Evolutionary conservation across 2,113 vertebrate genomes (phyloP).

Genomic region (Psammodynastes pulverulentus): DNA sequence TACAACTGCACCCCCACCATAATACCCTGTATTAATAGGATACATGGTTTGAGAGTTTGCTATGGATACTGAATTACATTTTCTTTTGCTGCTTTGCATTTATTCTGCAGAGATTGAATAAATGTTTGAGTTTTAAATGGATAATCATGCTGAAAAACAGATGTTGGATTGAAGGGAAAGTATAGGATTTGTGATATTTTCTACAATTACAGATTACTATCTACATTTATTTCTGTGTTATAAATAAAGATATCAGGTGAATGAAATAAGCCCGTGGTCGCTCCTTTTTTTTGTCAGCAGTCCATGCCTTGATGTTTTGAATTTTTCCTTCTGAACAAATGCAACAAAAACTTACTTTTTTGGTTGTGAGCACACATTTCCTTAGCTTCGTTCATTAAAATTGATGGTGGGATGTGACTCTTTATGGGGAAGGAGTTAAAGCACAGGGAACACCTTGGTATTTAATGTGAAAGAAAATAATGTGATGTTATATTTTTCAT

Average conservation of each 20-base stretch:
- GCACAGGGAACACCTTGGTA: background rate
- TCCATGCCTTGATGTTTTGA: background rate
- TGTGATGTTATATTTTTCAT: background rate
- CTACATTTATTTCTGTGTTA: background rate
- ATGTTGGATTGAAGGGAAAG: background rate
- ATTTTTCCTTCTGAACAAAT: background rate
- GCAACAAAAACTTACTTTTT: background rate
- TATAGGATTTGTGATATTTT: background rate
- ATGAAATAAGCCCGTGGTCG: background rate
- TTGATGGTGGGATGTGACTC: background rate
- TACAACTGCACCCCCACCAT: background rate
- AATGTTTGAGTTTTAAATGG: background rate
- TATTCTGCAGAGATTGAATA: background rate
- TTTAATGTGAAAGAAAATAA: background rate
- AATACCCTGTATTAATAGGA: background rate
- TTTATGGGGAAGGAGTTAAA: background rate
- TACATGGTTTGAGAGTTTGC: background rate
- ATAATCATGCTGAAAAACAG: background rate
- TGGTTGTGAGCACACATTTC: background rate
- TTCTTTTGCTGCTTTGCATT: background rate
- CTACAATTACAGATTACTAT: background rate
- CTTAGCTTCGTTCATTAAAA: background rate
- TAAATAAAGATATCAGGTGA: background rate
- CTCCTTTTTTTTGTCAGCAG: background rate
- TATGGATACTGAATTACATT: background rate